Evolutionary conservation across 2,797 vertebrate genomes (phyloP).

Genomic region (Ataeniobius toweri): DNA sequence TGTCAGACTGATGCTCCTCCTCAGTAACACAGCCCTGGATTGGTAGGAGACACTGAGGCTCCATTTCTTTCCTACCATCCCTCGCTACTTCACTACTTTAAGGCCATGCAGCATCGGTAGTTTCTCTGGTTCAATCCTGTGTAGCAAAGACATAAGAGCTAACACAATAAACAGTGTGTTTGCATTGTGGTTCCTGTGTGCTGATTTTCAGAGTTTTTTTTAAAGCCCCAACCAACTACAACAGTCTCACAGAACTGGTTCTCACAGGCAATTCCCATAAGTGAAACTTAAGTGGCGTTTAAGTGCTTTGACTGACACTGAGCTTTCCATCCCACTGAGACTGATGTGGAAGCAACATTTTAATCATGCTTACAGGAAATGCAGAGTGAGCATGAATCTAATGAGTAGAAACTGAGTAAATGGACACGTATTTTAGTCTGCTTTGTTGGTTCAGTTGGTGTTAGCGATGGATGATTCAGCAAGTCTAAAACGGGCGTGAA

Average conservation of each 20-base stretch:
- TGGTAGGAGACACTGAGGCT: neutral
- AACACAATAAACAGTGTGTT: too few relatives aligned
- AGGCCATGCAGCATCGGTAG: too few relatives aligned
- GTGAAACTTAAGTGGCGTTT: constrained; percentile 11
- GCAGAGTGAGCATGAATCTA: neutral
- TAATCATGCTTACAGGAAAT: neutral
- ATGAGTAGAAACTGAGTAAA: neutral
- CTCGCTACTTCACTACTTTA: neutral
- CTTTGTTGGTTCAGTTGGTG: neutral
- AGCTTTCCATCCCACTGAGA: constrained; percentile 8
- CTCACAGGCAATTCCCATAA: constrained; percentile 8
- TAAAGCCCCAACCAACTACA: neutral
- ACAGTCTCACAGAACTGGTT: constrained; percentile 1
- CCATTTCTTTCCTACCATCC: neutral
- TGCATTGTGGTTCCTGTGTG: neutral
- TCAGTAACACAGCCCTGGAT: neutral
- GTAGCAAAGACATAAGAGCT: too few relatives aligned
- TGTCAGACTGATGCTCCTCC: neutral
- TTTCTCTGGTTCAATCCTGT: neutral
- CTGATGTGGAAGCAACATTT: constrained; percentile 2
- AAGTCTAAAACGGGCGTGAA: neutral
- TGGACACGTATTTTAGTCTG: neutral
- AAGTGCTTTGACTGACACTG: constrained; percentile 11
- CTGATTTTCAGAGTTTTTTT: neutral
- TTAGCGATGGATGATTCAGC: neutral